Percentiles rank a stretch among this genome's conserved stretches.
These are phyloP conservation scores for Macrotus californicus DNA, from an alignment of 2,113 vertebrate species.

Conservation along the genomic window DNA sequence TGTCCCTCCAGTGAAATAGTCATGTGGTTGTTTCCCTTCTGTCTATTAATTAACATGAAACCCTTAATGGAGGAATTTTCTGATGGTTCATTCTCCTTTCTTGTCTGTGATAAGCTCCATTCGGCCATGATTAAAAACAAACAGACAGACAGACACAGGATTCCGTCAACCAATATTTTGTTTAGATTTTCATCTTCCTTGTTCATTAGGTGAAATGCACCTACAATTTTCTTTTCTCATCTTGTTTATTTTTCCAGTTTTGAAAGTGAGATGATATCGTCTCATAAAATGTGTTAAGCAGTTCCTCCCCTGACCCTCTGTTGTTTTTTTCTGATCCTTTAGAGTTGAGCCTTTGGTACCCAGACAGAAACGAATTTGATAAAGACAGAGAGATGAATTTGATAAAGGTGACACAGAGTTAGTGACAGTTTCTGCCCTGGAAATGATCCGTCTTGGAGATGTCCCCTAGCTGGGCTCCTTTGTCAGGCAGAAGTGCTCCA, in stretches of 20 bases:
- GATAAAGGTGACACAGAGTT: background rate
- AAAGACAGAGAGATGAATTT: background rate
- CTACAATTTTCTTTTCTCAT: constrained; percentile 19
- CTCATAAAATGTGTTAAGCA: background rate
- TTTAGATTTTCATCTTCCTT: constrained; percentile 22
- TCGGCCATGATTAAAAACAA: background rate
- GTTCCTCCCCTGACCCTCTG: rapidly evolving
- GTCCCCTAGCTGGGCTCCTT: background rate
- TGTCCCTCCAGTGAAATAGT: background rate
- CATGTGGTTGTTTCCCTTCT: background rate
- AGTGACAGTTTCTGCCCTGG: background rate
- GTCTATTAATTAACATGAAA: background rate
- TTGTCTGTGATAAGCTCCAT: background rate
- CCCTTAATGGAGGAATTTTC: background rate
- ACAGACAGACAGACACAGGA: background rate
- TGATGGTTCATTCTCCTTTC: constrained; percentile 21
- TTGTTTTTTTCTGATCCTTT: background rate
- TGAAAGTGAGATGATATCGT: background rate
- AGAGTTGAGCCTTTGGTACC: background rate
- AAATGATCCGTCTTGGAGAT: background rate
- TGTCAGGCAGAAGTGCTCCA: too few species aligned
- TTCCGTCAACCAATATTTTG: background rate
- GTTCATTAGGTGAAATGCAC: background rate
- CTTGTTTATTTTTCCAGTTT: constrained; percentile 4
- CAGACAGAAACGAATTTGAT: background rate